Evolutionary conservation across 1,140 invertebrate genomes (phyloP).

Genomic region (Chymomyza costata): DNA sequence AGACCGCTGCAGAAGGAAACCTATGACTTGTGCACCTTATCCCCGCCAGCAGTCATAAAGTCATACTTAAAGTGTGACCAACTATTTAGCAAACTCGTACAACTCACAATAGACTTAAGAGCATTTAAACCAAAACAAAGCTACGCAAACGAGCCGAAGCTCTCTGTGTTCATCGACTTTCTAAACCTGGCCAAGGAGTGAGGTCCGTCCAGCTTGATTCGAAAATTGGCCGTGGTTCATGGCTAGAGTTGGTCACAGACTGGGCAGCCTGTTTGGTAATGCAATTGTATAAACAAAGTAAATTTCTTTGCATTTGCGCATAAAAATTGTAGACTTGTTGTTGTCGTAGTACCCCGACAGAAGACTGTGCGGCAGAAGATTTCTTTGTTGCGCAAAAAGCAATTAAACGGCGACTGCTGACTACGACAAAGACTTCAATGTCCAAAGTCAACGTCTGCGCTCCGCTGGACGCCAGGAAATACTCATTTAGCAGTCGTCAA

Average conservation of each 20-base stretch:
- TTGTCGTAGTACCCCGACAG: conserved; percentile 7
- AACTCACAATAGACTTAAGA: too few relatives aligned
- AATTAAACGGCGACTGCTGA: conserved; percentile 58
- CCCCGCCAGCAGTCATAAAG: too few relatives aligned
- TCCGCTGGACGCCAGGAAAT: conserved; percentile 74
- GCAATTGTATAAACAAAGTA: conserved; percentile 34
- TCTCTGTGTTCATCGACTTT: conserved; percentile 51
- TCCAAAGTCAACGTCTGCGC: conserved; percentile 53
- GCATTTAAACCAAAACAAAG: neutral
- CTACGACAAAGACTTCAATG: conserved; percentile 21
- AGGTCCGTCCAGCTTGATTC: too few relatives aligned
- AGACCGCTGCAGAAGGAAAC: too few relatives aligned
- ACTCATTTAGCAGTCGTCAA: conserved; percentile 63
- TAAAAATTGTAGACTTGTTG: conserved; percentile 52
- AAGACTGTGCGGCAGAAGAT: conserved; percentile 57
- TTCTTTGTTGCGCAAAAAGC: conserved; percentile 66
- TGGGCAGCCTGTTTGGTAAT: conserved; percentile 15
- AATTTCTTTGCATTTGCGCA: conserved; percentile 30
- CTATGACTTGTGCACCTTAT: too few relatives aligned
- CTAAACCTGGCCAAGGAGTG: conserved; percentile 49
- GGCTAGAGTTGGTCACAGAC: too few relatives aligned
- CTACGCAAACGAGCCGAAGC: neutral
- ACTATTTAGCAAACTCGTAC: too few relatives aligned
- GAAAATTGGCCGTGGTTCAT: too few relatives aligned
- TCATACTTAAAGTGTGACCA: too few relatives aligned